Evolutionary conservation across 2,797 vertebrate species (phyloP).

Genomic region (Schizopygopsis pylzovi): DNA sequence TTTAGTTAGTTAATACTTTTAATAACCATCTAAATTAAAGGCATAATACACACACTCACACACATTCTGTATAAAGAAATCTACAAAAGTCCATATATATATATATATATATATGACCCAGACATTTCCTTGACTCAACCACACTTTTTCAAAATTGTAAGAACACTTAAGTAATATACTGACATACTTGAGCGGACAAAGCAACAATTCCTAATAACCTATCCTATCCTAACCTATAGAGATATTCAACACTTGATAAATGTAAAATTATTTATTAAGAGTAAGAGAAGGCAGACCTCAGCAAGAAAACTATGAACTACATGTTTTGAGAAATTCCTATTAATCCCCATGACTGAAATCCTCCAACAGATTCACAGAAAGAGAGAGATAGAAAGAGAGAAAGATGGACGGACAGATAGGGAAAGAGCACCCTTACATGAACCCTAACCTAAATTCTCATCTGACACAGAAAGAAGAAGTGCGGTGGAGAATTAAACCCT

Average conservation of each 20-base stretch:
- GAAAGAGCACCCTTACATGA: constrained; percentile 21
- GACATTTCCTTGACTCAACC: not conserved
- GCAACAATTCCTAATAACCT: not conserved
- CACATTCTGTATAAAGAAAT: not conserved
- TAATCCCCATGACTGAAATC: not conserved
- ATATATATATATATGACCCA: not conserved
- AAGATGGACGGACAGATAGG: not conserved
- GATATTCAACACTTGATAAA: not conserved
- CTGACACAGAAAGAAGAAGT: constrained; percentile 16
- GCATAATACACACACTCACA: not conserved
- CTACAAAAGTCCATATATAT: not conserved
- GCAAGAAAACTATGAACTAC: not conserved
- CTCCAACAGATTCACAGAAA: not conserved
- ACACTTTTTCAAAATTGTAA: not conserved
- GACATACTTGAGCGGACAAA: not conserved
- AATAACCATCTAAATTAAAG: not conserved
- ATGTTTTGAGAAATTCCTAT: not conserved
- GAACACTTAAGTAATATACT: not conserved
- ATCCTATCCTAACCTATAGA: not conserved
- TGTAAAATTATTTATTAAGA: not conserved
- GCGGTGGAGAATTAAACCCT: not conserved
- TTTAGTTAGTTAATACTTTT: not conserved
- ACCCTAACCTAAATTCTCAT: constrained; percentile 41
- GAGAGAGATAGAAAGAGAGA: constrained; percentile 18
- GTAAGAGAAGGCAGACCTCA: not conserved